Base-by-base conservation (phyloP, 1,140 invertebrate genomes). In the Colletes gigas region DNA sequence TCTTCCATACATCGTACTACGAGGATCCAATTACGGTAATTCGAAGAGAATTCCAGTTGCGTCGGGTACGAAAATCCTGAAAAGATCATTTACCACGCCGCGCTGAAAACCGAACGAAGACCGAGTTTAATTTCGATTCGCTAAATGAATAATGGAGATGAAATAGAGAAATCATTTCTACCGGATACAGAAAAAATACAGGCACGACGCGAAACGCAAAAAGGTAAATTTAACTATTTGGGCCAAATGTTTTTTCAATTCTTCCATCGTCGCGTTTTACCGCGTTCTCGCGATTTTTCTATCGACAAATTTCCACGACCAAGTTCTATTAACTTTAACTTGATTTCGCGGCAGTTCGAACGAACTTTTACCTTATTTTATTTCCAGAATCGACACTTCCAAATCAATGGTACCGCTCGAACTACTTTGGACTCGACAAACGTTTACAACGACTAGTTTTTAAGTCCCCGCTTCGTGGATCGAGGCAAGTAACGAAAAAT, bases 211-310 rank as follows among this genome's bases (percentile, higher is more conserved):
- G 63, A 44, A 47, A 19, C 63, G 63, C 17, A 9, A 47, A 44
- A 65, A 66, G 41, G 55, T 44, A 47, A 72, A 72, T 54, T 60
- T 55, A 39, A 78, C 30, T 54, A 50, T 65, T 63, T 30, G 9
- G 30, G 30, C 50, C 50, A 14, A 62, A 30, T 30, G 30, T 30
- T 30, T 30, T 72, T 8, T 63, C 19, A 65, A 65, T 71, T 71
- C n/a, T 54, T 77, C 65, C 44, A 59, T 41, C 39, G 39, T 66
- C 47, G 14, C 21, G 54, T n/a, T 17, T 44, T 9, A 62, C 44
- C 17, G 60, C 63, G 47, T 72, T 72, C 21, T n/a, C 39, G 59
- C 65, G 17, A 30, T 60, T 78, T 78, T 50, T 71, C 63, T 21
- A 15, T 55, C 30, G 60, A 63, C 59, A 54, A 63, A 76, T 44